These are phyloP conservation scores for Naja naja DNA, from an alignment of 2,113 vertebrate genomes.

Conservation along the genomic window DNA sequence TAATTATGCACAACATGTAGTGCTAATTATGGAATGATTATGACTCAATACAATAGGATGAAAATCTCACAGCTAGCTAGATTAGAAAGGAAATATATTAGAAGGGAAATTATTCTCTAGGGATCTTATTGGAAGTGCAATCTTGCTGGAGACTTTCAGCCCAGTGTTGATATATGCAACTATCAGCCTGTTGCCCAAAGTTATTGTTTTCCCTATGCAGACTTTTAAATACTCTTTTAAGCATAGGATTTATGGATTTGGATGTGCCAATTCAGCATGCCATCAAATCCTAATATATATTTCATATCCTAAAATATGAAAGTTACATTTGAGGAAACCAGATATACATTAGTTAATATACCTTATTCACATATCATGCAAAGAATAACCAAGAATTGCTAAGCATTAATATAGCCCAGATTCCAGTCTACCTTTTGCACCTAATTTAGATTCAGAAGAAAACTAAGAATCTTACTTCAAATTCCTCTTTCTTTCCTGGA, in stretches of 20 bases:
- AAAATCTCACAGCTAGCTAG: conserved; percentile 31
- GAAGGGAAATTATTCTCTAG: conserved; percentile 26
- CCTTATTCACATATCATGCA: not conserved
- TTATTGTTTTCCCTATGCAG: not conserved
- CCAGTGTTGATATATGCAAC: not conserved
- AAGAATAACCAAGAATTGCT: not conserved
- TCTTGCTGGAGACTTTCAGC: conserved; percentile 18
- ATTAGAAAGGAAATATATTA: not conserved
- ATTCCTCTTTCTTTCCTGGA: not conserved
- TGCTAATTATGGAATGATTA: conserved; percentile 51
- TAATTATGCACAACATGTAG: conserved; percentile 29
- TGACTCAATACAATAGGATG: conserved; percentile 36
- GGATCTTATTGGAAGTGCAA: conserved; percentile 12
- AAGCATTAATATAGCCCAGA: not conserved
- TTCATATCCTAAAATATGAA: not conserved
- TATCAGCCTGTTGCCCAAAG: not conserved
- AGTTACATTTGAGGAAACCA: not conserved
- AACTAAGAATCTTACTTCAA: not conserved
- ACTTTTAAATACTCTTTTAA: not conserved
- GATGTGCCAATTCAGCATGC: not conserved
- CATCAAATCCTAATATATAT: not conserved
- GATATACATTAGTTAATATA: not conserved
- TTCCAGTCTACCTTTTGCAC: not conserved
- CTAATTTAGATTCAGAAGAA: not conserved
- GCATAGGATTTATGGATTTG: not conserved